These are phyloP conservation scores for Ruditapes philippinarum DNA, from an alignment of 1,140 invertebrate genomes.

Conservation along the genomic window DNA sequence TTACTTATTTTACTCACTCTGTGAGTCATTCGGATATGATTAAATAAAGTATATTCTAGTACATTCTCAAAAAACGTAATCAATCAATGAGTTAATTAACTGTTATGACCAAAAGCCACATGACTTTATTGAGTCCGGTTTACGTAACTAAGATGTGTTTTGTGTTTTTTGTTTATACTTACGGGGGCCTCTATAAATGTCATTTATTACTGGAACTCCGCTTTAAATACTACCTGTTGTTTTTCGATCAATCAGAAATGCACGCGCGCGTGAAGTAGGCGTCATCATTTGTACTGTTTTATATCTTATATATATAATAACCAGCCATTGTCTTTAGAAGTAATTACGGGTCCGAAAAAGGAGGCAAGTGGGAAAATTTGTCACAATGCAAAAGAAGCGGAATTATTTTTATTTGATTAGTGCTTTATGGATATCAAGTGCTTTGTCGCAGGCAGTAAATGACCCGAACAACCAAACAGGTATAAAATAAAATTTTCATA, in stretches of 20 bases:
- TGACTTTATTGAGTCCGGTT: no score
- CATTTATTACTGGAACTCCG: conserved; percentile 1
- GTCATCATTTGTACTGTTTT: background rate
- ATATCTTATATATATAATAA: background rate
- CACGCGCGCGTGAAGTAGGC: background rate
- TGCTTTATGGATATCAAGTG: background rate
- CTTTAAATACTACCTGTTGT: background rate
- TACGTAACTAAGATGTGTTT: background rate
- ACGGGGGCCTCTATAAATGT: background rate
- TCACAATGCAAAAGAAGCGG: no score
- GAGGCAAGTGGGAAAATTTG: background rate
- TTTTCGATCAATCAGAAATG: background rate
- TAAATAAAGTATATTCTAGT: no score
- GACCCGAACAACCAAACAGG: background rate
- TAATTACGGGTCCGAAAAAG: background rate
- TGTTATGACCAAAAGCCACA: no score
- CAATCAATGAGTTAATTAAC: no score
- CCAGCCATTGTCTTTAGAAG: background rate
- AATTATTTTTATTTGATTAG: background rate
- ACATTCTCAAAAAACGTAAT: no score
- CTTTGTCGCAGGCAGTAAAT: background rate
- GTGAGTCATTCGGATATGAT: no score
- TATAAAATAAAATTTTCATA: no score
- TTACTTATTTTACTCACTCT: no score
- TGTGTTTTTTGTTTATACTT: background rate